A percentile compares a stretch with the other conserved stretches of the same genome.
phyloP scores from a whole-genome alignment of 2,888 invertebrate species.

The Crossocerus cetratus region DNA sequence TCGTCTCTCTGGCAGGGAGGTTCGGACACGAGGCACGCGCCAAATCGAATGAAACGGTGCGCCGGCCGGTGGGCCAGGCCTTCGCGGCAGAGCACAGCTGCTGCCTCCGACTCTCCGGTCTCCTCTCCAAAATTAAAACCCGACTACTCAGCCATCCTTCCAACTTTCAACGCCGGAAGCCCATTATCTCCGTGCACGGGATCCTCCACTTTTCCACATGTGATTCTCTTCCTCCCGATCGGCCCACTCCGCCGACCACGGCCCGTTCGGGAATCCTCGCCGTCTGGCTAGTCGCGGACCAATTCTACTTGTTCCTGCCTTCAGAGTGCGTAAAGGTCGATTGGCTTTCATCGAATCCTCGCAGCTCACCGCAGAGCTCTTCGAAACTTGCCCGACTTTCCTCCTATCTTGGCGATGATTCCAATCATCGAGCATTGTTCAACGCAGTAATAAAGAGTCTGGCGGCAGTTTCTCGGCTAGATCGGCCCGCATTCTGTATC shows the following conservation, averaged over 20 bases:
- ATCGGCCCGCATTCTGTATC: neutral
- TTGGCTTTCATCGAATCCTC: too few species aligned
- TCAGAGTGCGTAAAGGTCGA: too few species aligned
- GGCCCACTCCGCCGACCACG: neutral
- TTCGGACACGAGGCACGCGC: constrained; percentile 70
- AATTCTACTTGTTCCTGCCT: too few species aligned
- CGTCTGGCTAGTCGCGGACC: too few species aligned
- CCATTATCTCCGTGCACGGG: constrained; percentile 45
- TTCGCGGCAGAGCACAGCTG: too few species aligned
- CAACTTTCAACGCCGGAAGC: constrained; percentile 57
- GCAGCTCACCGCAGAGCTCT: too few species aligned
- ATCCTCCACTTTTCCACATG: neutral
- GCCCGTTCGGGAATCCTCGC: neutral
- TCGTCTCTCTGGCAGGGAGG: constrained; percentile 1
- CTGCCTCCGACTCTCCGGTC: too few species aligned
- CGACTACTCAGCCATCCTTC: constrained; percentile 51
- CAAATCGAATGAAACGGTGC: constrained; percentile 71
- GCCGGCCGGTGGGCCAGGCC: constrained; percentile 61
- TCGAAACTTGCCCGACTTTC: too few species aligned
- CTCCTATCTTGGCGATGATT: too few species aligned
- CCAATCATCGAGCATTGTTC: too few species aligned
- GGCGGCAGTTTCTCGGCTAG: too few species aligned
- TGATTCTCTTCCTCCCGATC: neutral
- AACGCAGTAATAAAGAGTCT: too few species aligned
- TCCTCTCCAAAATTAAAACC: constrained; percentile 66